A percentile compares a stretch with the other conserved stretches of the same genome.
phyloP scores from a whole-genome alignment of 2,888 invertebrate species.

The Cryptocephalus primarius region DNA sequence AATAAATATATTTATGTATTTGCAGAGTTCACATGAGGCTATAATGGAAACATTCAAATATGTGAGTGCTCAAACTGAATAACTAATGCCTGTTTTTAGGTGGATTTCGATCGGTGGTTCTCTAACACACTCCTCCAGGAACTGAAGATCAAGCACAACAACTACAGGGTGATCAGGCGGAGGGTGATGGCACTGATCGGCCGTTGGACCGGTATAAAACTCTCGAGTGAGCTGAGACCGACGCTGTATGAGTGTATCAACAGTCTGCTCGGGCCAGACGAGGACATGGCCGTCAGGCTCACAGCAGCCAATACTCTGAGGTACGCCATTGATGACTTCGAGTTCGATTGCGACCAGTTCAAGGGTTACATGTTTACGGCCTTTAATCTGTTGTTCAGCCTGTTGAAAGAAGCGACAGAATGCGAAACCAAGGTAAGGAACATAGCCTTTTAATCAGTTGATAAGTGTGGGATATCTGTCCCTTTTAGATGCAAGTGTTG shows the following conservation, averaged over 20 bases:
- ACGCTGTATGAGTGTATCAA: conserved; percentile 69
- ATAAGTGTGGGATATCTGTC: neutral
- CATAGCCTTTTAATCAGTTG: neutral
- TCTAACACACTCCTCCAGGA: conserved; percentile 70
- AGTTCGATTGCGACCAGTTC: conserved; percentile 80
- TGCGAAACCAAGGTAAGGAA: conserved; percentile 76
- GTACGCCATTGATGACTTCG: conserved; percentile 82
- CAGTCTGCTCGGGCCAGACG: conserved; percentile 53
- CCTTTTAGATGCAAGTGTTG: conserved; percentile 71
- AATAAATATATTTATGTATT: too few species aligned
- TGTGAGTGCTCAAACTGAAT: too few species aligned
- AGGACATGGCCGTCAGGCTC: conserved; percentile 82
- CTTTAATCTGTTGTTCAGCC: conserved; percentile 68
- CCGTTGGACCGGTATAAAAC: conserved; percentile 71
- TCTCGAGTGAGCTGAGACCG: conserved; percentile 68
- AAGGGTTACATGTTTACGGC: conserved; percentile 69
- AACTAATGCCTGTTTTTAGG: conserved; percentile 34
- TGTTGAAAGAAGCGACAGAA: conserved; percentile 83
- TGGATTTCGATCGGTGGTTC: conserved; percentile 92
- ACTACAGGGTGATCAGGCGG: conserved; percentile 73
- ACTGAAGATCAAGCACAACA: conserved; percentile 67
- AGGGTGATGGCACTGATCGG: conserved; percentile 78
- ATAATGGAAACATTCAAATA: too few species aligned
- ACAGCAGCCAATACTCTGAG: conserved; percentile 78
- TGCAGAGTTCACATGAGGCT: too few species aligned